Evolutionary conservation across 2,888 invertebrate genomes (phyloP), one percentile per base, ranked within the genome.

Genomic region (Cataglyphis rosenhaueri): DNA sequence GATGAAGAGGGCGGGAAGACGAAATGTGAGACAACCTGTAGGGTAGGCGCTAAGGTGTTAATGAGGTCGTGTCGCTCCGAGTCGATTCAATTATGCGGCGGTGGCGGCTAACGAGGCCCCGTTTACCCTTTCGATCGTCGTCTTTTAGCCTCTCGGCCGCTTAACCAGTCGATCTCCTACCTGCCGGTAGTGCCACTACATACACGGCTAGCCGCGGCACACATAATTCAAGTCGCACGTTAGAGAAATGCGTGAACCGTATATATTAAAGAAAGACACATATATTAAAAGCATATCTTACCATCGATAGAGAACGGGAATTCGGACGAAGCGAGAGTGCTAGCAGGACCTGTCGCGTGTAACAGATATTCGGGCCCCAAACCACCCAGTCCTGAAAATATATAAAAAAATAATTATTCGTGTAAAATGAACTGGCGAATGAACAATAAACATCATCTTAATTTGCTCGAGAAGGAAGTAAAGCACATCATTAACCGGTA

Each of bases 261-360:
- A 21, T 9, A 79, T 32, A 59, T 79, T 79, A 73, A 78, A 71
- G 57, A 4, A 71, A 9, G 55, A 35, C 41, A 57, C 32, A 57
- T 18, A 25, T 55, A 55, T 64, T 64, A 48, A 71, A 68, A 76
- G 32, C 48, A 12, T 5, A 32, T 94, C 95, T 96, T 95, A 97
- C 98, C 98, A 95, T 99, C 98, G 95, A 98, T 96, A 93, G 98
- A 98, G 93, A 98, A 98, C 88, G 97, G 97, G 92, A 98, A 97
- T 92, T 98, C 98, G 85, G 98, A 97, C 92, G 98, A 98, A 66
- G 98, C 97, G 88, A 97, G 95, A 81, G 97, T 97, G 92, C 96
- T 97, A 82, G 96, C 96, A 84, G 96, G 96, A 93, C 96, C 94
- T 52, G 94, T 94, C n/a, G 94, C 92, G 87, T 94, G 94, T 84